Base-by-base conservation (phyloP, 2,888 invertebrate species). In the Cheilosia vernalis region DNA sequence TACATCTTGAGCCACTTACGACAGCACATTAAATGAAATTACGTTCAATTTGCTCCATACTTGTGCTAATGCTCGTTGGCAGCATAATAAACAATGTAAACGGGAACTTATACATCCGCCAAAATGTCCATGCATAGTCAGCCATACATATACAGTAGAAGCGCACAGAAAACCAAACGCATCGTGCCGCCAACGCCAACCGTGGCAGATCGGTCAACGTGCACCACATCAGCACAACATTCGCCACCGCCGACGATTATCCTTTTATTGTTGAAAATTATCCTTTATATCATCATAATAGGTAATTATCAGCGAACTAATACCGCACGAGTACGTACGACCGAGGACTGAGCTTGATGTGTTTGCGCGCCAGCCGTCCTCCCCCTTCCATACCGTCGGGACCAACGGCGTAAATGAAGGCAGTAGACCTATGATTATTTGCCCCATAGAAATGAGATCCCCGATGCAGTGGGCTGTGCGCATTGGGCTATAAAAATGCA, bases 211-310 rank as follows among this genome's bases (percentile, higher is more conserved):
- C 70, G 77, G 70, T 67, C 72, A 78, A 72, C 72, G 53, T 63
- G 53, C 55, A 73, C 67, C 55, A 73, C 73, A 73, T 83, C 73
- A 67, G 56, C 72, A 67, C 74, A 85, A 72, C 74, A 76, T 74
- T 84, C 85, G 85, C 85, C 81, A 85, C 85, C 81, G 85, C 76
- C 85, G 60, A 67, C 77, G 85, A 85, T 85, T 85, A 85, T 85
- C 81, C 85, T 81, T 87, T 87, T 87, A 87, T 87, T 87, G 80
- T 87, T 87, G 72, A 84, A 87, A 87, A 87, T 87, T 87, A 87
- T 87, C 83, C 87, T 80, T 87, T 87, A 87, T 87, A 87, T 86
- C 78, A 76, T 86, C 87, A 80, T 87, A 87, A 87, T 87, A 70
- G 83, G 87, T 83, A 87, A 87, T 87, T 87, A 87, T 87, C 83